These are phyloP conservation scores for Seriola aureovittata DNA, from an alignment of 2,113 vertebrate species.

Conservation along the genomic window DNA sequence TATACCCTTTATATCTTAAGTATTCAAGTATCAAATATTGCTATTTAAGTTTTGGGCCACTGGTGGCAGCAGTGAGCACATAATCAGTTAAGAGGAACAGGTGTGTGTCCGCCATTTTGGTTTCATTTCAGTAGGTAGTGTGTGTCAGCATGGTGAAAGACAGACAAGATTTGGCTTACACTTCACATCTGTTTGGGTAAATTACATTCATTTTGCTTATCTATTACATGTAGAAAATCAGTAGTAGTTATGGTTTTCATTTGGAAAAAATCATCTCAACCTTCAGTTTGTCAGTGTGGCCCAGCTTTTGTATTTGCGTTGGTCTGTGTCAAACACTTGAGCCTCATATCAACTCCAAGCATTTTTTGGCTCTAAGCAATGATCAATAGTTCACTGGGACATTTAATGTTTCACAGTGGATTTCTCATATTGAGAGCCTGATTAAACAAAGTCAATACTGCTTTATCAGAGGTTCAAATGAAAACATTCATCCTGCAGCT, in stretches of 20 bases:
- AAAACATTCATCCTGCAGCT: conserved; percentile 59
- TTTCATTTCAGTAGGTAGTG: not conserved
- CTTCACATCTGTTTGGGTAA: not conserved
- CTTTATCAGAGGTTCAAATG: conserved; percentile 75
- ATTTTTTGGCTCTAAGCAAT: conserved; percentile 58
- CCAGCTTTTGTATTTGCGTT: not conserved
- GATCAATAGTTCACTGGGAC: conserved; percentile 56
- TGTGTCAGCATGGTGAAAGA: not conserved
- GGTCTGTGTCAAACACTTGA: not conserved
- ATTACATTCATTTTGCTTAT: not conserved
- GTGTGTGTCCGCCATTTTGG: not conserved
- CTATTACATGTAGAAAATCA: not conserved
- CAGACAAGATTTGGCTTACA: not conserved
- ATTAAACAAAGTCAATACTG: conserved; percentile 71
- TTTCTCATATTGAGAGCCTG: conserved; percentile 64
- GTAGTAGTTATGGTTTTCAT: too few species aligned
- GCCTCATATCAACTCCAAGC: not conserved
- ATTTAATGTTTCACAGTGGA: conserved; percentile 65
- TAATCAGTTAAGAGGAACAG: not conserved
- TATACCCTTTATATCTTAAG: too few species aligned
- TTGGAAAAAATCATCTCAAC: too few species aligned
- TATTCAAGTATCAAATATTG: too few species aligned
- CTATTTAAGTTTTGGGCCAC: too few species aligned
- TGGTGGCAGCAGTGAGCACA: not conserved
- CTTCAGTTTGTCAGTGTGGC: too few species aligned